A percentile compares a stretch with the other conserved stretches of the same genome.
These are phyloP conservation scores for Ceratosolen fusciceps DNA, from an alignment of 1,140 invertebrate genomes.

Conservation along the genomic window DNA sequence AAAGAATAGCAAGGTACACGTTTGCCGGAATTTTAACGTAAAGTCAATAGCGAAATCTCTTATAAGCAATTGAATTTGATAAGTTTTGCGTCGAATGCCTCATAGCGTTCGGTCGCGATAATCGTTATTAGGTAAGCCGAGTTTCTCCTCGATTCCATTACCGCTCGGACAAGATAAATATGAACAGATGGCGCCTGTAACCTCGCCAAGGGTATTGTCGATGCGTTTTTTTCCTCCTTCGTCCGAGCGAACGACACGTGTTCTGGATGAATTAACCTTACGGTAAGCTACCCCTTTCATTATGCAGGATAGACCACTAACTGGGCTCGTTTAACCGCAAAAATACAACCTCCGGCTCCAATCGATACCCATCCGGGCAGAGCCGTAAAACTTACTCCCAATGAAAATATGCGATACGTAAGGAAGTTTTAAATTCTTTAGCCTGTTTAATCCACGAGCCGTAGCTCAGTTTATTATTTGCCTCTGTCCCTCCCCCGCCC, in stretches of 20 bases:
- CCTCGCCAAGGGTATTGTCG: background rate
- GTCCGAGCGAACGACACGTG: conserved; percentile 4
- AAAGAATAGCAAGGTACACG: background rate
- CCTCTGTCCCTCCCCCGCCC: too few species aligned
- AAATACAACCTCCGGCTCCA: background rate
- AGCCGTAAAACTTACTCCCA: background rate
- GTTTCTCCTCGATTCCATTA: background rate
- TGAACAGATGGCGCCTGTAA: conserved; percentile 2
- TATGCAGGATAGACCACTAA: background rate
- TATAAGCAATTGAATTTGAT: background rate
- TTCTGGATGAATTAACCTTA: conserved; percentile 16
- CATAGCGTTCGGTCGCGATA: background rate
- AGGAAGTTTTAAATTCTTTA: background rate
- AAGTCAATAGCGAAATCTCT: background rate
- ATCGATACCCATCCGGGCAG: background rate
- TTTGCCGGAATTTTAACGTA: background rate
- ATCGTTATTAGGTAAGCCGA: background rate
- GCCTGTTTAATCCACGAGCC: too few species aligned
- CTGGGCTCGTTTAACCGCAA: background rate
- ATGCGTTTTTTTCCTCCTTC: background rate
- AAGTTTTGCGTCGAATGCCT: background rate
- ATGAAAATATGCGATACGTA: background rate
- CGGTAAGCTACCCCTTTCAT: conserved; percentile 11
- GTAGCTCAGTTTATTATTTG: too few species aligned
- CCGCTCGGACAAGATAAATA: background rate